Evolutionary conservation across 2,797 vertebrate genomes (phyloP), one percentile per base, ranked within the genome.

Genomic region (Propithecus perrieri): DNA sequence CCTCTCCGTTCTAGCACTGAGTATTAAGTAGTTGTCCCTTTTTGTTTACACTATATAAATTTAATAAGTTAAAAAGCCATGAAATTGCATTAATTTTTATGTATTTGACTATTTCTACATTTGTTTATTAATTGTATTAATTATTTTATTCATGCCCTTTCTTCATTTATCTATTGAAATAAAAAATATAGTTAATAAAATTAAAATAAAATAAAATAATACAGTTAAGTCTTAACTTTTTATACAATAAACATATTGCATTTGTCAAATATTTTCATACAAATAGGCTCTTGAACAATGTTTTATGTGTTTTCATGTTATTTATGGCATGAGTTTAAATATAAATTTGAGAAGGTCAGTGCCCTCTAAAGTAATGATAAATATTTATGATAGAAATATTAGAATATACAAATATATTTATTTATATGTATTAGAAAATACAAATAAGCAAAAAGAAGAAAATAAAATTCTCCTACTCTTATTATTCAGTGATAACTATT

Each of bases 71-170:
- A 38, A 24, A 83, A 95, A 94, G 1, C 41, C 14, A 75, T 35
- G 69, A 75, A 35, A 41, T 86, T 57, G 85, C 75, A 81, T 78
- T 91, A 61, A 97, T 91, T 93, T 90, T 65, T 20, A 86, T 89
- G 55, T 69, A 28, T 71, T 78, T 86, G 63, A 89, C 50, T 90
- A n/a, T 72, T 89, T 97, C 57, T 57, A 91, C 4, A 10, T 74
- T n/a, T 95, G 7, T 79, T 86, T 76, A 85, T 89, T 95, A 15
- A n/a, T 86, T 91, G 3, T 74, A 67, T 85, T 94, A 87, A 94
- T 80, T 75, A 81, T 92, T 96, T 93, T 89, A 93, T 80, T 96
- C 50, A 88, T 85, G 24, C 22, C 6, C 46, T 96, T 91, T 84
- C 55, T 18, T 89, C 50, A 74, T 67, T 89, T 93, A 59, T 93